Evolutionary conservation across 2,797 vertebrate genomes (phyloP).

Genomic region (Gobio occitaniae): DNA sequence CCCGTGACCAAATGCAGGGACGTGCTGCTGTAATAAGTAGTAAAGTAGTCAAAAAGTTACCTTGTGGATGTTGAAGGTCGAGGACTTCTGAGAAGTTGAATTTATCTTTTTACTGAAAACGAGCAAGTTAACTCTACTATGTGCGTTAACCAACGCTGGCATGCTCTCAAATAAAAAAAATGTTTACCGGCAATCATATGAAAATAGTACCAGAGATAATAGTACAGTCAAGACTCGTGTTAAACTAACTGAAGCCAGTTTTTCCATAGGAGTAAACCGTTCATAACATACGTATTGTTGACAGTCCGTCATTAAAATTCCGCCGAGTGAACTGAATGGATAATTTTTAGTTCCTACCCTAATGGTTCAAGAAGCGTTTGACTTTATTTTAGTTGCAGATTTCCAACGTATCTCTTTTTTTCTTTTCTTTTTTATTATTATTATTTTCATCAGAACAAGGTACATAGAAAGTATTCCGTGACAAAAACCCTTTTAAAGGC

Average conservation of each 20-base stretch:
- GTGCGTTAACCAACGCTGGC: not conserved
- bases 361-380: not conserved
- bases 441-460: too few relatives aligned
- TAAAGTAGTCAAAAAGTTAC: not conserved
- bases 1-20: not conserved
- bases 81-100: not conserved
- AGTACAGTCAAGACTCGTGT: too few relatives aligned
- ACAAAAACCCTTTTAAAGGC: too few relatives aligned
- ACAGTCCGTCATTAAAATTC: slow-evolving; percentile 64
- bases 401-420: not conserved
- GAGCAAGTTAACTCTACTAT: slow-evolving; percentile 4
- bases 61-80: slow-evolving; percentile 1
- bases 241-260: not conserved
- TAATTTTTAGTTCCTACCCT: slow-evolving; percentile 31
- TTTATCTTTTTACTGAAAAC: slow-evolving; percentile 6
- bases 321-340: slow-evolving; percentile 62
- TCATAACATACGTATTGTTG: slow-evolving; percentile 66
- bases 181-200: not conserved
- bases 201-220: too few relatives aligned
- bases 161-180: not conserved
- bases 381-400: not conserved
- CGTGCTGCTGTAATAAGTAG: not conserved
- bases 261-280: not conserved
- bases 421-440: too few relatives aligned
- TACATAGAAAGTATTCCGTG: too few relatives aligned